Evolutionary conservation across 2,797 vertebrate genomes (phyloP).

Genomic region (Lacerta bilineata): DNA sequence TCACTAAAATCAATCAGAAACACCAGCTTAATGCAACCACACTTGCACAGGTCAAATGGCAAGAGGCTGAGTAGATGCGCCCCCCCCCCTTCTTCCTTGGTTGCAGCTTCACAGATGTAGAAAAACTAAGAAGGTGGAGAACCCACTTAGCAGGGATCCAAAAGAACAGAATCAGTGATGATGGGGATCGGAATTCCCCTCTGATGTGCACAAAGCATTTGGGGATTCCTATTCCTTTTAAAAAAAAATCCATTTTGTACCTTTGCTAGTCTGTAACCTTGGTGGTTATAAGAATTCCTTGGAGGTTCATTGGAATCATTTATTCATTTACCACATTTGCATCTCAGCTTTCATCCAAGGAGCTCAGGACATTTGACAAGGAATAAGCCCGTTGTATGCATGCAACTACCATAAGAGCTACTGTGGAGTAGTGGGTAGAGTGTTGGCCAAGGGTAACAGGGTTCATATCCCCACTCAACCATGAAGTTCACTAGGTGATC

Average conservation of each 20-base stretch:
- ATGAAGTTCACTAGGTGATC: too few species aligned
- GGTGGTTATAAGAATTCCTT: neutral
- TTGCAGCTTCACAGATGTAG: neutral
- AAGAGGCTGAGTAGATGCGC: neutral
- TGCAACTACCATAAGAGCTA: neutral
- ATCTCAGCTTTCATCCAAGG: neutral
- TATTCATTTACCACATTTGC: neutral
- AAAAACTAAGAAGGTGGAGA: neutral
- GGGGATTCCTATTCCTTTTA: neutral
- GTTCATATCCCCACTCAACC: too few species aligned
- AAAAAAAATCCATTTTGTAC: neutral
- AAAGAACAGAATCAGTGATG: neutral
- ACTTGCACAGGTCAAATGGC: slow-evolving; percentile 5
- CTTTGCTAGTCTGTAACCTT: neutral
- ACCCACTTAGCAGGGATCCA: neutral
- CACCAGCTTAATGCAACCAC: neutral
- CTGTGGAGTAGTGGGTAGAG: neutral
- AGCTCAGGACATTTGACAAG: neutral
- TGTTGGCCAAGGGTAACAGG: too few species aligned
- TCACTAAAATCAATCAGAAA: slow-evolving; percentile 33
- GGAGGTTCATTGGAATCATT: neutral
- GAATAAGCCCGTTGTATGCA: neutral
- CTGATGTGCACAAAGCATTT: neutral
- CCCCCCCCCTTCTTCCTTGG: neutral
- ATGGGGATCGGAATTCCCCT: too few species aligned